A percentile compares a stretch with the other conserved stretches of the same genome.
Evolutionary conservation across 2,888 invertebrate genomes (phyloP).

Genomic region (Acanthosepion esculentum): DNA sequence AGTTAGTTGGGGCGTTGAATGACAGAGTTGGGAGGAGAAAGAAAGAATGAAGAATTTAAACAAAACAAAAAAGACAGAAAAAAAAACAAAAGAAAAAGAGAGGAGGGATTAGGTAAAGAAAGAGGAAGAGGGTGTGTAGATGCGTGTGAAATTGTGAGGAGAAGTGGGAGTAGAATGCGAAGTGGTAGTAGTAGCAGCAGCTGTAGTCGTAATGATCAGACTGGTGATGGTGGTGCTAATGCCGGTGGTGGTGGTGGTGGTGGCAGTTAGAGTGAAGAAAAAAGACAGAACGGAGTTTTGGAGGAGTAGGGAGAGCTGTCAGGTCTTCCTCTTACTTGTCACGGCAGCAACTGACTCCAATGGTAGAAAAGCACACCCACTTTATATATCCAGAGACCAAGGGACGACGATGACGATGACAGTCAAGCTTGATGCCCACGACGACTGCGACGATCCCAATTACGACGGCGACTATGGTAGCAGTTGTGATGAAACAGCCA

Average conservation of each 20-base stretch:
- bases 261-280: neutral
- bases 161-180: neutral
- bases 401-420: neutral
- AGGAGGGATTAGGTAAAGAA: neutral
- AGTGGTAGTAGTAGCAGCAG: neutral
- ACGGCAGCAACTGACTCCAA: neutral
- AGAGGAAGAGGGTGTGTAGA: neutral
- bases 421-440: neutral
- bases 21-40: neutral
- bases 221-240: neutral
- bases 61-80: neutral
- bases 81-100: neutral
- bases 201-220: neutral
- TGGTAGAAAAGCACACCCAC: slow-evolving; percentile 17
- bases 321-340: neutral
- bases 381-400: neutral
- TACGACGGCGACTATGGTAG: neutral
- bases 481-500: neutral
- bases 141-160: neutral
- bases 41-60: neutral
- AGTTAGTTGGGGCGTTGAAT: too few relatives aligned
- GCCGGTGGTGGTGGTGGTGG: neutral
- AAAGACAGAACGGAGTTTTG: neutral
- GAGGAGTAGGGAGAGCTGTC: neutral
- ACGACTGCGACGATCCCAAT: neutral